Evolutionary conservation across 2,888 invertebrate genomes (phyloP).

Genomic region (Stegophylla sp.): DNA sequence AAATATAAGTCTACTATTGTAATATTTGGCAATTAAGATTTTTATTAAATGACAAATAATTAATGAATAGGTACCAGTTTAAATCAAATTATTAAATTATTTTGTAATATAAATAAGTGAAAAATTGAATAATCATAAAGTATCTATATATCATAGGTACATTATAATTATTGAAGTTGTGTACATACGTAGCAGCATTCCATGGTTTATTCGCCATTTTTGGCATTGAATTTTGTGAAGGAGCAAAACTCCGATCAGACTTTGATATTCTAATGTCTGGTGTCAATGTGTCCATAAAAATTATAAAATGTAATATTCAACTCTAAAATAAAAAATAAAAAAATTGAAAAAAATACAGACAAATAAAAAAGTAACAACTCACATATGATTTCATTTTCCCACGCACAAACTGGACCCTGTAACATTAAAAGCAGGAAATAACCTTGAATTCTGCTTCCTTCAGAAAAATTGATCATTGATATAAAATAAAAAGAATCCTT

Average conservation of each 20-base stretch:
- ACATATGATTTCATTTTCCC: slow-evolving; percentile 43
- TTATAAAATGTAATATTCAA: neutral
- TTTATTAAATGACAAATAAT: neutral
- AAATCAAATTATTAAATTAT: neutral
- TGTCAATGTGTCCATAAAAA: slow-evolving; percentile 48
- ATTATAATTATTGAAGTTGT: neutral
- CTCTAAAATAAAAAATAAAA: neutral
- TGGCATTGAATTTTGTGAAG: slow-evolving; percentile 41
- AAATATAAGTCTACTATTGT: neutral
- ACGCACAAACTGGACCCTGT: slow-evolving; percentile 42
- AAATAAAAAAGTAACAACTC: neutral
- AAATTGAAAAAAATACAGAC: neutral
- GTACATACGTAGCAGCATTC: slow-evolving; percentile 61
- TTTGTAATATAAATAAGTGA: neutral
- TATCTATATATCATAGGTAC: neutral
- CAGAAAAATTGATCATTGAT: neutral
- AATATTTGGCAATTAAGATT: neutral
- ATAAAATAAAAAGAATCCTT: slow-evolving; percentile 2
- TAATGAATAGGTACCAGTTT: neutral
- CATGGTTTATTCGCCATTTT: slow-evolving; percentile 60
- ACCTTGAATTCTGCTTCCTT: slow-evolving; percentile 26
- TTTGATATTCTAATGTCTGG: slow-evolving; percentile 40
- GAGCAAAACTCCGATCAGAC: slow-evolving; percentile 35
- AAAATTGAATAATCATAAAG: no score
- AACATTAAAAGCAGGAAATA: slow-evolving; percentile 51